Percentiles rank a stretch among this genome's conserved stretches.
Evolutionary conservation across 2,113 vertebrate species (phyloP).

Genomic region (Nannospalax galili): DNA sequence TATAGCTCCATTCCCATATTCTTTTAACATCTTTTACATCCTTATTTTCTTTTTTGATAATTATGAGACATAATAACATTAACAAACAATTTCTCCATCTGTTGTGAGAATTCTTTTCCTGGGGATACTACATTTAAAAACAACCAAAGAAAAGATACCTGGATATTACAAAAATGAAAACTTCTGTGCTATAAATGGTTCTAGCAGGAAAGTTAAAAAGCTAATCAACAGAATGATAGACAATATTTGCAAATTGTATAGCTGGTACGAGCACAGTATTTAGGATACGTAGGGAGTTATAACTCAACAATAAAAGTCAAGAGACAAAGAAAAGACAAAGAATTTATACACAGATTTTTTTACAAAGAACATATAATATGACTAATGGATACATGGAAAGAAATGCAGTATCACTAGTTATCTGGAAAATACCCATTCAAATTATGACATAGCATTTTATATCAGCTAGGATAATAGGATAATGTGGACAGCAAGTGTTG

Average conservation of each 20-base stretch:
- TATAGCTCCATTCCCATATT: too few relatives aligned
- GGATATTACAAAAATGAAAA: not conserved
- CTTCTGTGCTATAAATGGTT: not conserved
- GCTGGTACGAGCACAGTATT: not conserved
- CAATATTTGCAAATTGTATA: not conserved
- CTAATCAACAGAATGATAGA: not conserved
- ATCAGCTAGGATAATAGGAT: too few relatives aligned
- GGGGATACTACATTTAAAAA: too few relatives aligned
- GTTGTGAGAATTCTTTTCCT: too few relatives aligned
- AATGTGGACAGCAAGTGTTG: not conserved
- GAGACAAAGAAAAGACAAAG: not conserved
- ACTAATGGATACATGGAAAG: not conserved
- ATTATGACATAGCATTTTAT: too few relatives aligned
- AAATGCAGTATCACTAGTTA: not conserved
- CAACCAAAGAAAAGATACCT: not conserved
- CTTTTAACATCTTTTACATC: too few relatives aligned
- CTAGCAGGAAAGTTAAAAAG: not conserved
- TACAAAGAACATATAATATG: not conserved
- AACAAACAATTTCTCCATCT: too few relatives aligned
- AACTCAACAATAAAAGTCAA: not conserved
- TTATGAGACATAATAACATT: too few relatives aligned
- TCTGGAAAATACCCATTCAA: not conserved
- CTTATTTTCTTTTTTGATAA: too few relatives aligned
- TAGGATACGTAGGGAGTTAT: not conserved
- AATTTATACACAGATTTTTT: not conserved